These are phyloP conservation scores for Noctua janthina DNA, from an alignment of 2,888 invertebrate species.

Conservation along the genomic window DNA sequence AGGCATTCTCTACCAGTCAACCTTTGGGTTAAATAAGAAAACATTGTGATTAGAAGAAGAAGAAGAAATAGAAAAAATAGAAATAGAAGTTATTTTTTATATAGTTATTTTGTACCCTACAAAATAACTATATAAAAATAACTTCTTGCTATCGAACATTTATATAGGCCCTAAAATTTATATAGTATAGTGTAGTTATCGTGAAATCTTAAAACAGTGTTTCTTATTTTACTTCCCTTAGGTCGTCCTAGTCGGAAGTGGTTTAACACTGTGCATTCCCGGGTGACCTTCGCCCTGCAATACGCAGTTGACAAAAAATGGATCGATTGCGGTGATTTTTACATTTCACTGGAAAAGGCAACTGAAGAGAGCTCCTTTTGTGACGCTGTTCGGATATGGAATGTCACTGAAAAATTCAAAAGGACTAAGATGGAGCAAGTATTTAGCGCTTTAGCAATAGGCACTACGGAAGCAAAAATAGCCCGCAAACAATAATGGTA, in stretches of 20 bases:
- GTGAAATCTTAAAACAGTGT: no score
- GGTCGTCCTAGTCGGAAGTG: constrained; percentile 66
- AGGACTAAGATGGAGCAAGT: constrained; percentile 77
- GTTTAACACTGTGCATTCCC: constrained; percentile 70
- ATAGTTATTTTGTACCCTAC: no score
- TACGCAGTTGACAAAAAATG: constrained; percentile 75
- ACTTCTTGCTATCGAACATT: no score
- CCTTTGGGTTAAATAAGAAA: no score
- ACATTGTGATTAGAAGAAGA: no score
- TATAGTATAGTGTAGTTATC: no score
- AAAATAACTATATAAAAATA: no score
- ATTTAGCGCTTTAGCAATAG: not conserved
- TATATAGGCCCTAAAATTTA: no score
- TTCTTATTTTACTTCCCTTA: constrained; percentile 27
- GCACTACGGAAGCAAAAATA: not conserved
- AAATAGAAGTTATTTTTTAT: no score
- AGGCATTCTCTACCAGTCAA: no score
- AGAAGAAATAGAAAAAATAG: no score
- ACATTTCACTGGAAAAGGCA: constrained; percentile 77
- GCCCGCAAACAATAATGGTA: not conserved
- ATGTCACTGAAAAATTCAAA: constrained; percentile 69
- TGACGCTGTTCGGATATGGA: constrained; percentile 75
- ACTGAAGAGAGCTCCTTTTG: constrained; percentile 78
- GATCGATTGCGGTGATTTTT: constrained; percentile 76
- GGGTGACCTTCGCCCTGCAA: constrained; percentile 76